A percentile compares a stretch with the other conserved stretches of the same genome.
phyloP scores from a whole-genome alignment of 2,888 invertebrate genomes.

The Danaus chrysippus region DNA sequence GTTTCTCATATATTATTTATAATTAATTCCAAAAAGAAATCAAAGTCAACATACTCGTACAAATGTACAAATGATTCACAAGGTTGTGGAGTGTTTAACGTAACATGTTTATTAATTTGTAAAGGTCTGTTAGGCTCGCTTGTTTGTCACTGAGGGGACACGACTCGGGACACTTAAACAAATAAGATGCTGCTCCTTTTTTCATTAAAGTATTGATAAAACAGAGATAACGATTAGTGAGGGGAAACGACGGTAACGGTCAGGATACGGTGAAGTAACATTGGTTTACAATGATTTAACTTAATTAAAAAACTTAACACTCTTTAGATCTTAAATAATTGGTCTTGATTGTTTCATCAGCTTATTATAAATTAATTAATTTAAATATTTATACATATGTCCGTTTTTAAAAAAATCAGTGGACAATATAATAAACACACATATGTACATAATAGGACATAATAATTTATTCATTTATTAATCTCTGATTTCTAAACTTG shows the following conservation, averaged over 20 bases:
- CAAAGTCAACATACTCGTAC: neutral
- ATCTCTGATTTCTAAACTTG: too few species aligned
- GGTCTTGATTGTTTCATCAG: too few species aligned
- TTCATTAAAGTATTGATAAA: conserved; percentile 51
- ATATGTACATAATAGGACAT: too few species aligned
- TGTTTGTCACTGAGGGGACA: conserved; percentile 29
- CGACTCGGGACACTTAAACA: conserved; percentile 34
- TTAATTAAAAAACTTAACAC: too few species aligned
- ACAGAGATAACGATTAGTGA: conserved; percentile 48
- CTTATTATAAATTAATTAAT: too few species aligned
- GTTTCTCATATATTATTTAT: neutral
- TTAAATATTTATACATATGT: too few species aligned
- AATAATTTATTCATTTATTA: too few species aligned
- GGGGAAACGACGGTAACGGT: conserved; percentile 18
- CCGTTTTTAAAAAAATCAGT: too few species aligned
- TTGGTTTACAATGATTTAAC: too few species aligned
- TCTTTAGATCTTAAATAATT: too few species aligned
- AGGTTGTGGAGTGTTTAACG: neutral
- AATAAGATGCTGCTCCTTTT: conserved; percentile 47
- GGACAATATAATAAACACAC: too few species aligned
- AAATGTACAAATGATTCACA: neutral
- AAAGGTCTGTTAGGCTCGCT: conserved; percentile 27
- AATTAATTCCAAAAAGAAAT: neutral
- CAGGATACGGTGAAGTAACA: too few species aligned
- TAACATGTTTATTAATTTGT: conserved; percentile 1